phyloP scores from a whole-genome alignment of 1,140 invertebrate genomes.

The Sitodiplosis mosellana region DNA sequence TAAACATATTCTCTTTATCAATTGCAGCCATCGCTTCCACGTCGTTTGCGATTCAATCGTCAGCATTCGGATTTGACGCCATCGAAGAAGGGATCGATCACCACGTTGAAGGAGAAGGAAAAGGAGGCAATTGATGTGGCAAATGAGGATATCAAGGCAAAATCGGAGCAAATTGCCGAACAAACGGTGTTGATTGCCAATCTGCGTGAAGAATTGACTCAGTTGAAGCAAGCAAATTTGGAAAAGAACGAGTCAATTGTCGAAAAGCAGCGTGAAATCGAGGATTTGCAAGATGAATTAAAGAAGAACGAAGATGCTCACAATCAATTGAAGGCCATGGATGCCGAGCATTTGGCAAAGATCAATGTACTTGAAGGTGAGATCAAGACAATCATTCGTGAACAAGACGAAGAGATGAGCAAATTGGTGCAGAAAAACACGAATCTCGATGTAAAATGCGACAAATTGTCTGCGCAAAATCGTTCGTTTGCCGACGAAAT shows the following conservation, averaged over 20 bases:
- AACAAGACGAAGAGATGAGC: slow-evolving; percentile 13
- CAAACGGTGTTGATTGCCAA: slow-evolving; percentile 21
- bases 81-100: slow-evolving; percentile 18
- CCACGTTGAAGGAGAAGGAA: slow-evolving; percentile 9
- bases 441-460: slow-evolving; percentile 16
- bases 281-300: slow-evolving; percentile 14
- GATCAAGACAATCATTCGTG: slow-evolving; percentile 11
- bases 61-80: slow-evolving; percentile 14
- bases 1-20: slow-evolving; percentile 6
- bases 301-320: slow-evolving; percentile 13
- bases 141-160: slow-evolving; percentile 20
- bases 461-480: slow-evolving; percentile 10
- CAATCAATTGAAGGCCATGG: slow-evolving; percentile 12
- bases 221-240: slow-evolving; percentile 7
- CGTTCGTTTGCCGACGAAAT: slow-evolving; percentile 8
- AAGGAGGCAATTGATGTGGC: slow-evolving; percentile 16
- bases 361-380: slow-evolving; percentile 13
- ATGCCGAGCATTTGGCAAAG: slow-evolving; percentile 9
- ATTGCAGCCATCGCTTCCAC: slow-evolving; percentile 11
- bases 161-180: slow-evolving; percentile 21
- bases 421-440: slow-evolving; percentile 12
- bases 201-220: slow-evolving; percentile 17
- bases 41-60: slow-evolving; percentile 19
- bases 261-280: slow-evolving; percentile 16
- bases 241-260: slow-evolving; percentile 12